Evolutionary conservation across 2,888 invertebrate genomes (phyloP), one percentile per base, ranked within the genome.

Genomic region (Mamestra brassicae): DNA sequence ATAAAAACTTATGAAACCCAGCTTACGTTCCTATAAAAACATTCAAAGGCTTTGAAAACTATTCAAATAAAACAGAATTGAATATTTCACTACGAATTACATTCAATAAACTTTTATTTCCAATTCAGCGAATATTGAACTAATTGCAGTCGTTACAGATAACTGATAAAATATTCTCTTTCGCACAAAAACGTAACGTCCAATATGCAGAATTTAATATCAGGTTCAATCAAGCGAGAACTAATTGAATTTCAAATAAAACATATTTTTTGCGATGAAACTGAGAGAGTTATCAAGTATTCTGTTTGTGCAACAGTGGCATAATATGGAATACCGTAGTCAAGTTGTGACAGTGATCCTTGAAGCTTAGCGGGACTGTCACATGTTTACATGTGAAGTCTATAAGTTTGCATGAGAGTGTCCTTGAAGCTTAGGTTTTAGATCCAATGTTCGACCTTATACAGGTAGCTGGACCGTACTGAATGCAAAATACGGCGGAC

Each of bases 181-280:
- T 80, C 50, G 36, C 15, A 57, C n/a, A 68, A 84, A 78, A 71
- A 76, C n/a, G 42, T 61, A 45, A 54, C 66, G 66, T 71, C 4
- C 52, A 38, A 54, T 63, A 17, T 47, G 60, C 63, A 52, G 54
- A 76, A 80, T 70, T 70, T 34, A 60, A 68, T 72, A 72, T 47
- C 63, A 55, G 66, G 42, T 38, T 58, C 74, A 78, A 72, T 81
- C 76, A 71, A 72, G 81, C 64, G 74, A 52, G 36, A 38, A 54
- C 13, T 74, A 75, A 80, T 72, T 78, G 42, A 66, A 76, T 82
- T 71, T 73, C 74, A 77, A 84, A 76, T 74, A 77, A 79, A 75
- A 78, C 42, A 78, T 62, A 78, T 78, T 78, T 42, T 2, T n/a
- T 42, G 78, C 42, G 61, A 17, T 11, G 50, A 50, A 36, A 36